Conservation (phyloP, 2,113 vertebrate species). For the Toxotes chatareus region DNA sequence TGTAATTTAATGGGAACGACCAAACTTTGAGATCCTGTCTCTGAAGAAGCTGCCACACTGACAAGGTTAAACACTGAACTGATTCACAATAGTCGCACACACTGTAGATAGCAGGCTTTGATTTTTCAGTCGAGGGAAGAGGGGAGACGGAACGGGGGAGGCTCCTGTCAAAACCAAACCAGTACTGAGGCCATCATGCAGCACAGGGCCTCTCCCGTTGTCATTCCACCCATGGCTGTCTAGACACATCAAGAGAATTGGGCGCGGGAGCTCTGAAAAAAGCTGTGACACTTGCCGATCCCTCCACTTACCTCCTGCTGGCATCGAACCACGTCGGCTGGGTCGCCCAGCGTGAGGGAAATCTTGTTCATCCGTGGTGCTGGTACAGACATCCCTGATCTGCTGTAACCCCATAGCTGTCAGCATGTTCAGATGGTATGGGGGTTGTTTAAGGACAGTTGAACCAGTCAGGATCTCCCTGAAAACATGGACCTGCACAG, state of each 20-base stretch:
- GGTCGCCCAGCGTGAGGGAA: background rate
- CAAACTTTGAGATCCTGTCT: background rate
- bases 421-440: background rate
- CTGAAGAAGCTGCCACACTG: background rate
- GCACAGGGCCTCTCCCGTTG: conserved; percentile 11
- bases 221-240: conserved; percentile 36
- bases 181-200: conserved; percentile 14
- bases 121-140: conserved; percentile 2
- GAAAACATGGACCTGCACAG: background rate
- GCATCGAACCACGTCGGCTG: background rate
- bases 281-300: conserved; percentile 7
- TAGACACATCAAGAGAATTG: conserved; percentile 33
- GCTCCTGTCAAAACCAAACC: conserved; percentile 34
- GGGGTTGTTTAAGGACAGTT: background rate
- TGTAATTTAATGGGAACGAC: background rate
- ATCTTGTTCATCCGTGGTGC: background rate
- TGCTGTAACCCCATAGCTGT: conserved; percentile 37
- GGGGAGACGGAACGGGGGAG: background rate
- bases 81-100: background rate
- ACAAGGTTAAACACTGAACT: background rate
- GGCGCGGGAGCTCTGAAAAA: background rate
- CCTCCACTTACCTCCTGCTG: conserved; percentile 14
- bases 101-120: conserved; percentile 7
- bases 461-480: conserved; percentile 1
- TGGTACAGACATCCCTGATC: background rate